Evolutionary conservation across 2,113 vertebrate genomes (phyloP).

Genomic region (Condylura cristata): DNA sequence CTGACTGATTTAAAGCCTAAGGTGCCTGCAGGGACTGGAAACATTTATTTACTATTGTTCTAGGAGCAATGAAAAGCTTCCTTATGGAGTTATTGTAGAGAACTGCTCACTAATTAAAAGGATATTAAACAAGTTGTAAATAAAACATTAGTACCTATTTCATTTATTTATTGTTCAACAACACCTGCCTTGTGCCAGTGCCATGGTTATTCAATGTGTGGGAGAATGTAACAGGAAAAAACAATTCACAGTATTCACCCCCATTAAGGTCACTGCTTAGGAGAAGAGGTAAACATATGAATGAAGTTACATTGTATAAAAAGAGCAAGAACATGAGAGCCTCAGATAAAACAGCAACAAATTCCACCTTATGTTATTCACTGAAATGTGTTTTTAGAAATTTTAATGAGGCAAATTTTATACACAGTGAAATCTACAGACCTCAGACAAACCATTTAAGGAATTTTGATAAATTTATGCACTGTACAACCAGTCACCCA

Average conservation of each 20-base stretch:
- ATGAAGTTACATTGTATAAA: not conserved
- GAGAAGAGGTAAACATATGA: not conserved
- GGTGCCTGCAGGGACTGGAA: not conserved
- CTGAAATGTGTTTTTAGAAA: not conserved
- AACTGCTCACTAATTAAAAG: constrained; percentile 42
- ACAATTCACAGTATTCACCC: not conserved
- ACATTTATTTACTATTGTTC: constrained; percentile 24
- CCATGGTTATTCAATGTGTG: not conserved
- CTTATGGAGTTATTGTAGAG: not conserved
- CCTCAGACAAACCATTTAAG: not conserved
- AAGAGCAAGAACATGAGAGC: not conserved
- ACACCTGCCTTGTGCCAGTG: not conserved
- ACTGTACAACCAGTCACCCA: not conserved
- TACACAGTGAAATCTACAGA: not conserved
- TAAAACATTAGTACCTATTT: constrained; percentile 26
- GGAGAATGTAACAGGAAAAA: not conserved
- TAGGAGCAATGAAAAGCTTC: not conserved
- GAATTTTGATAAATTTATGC: not conserved
- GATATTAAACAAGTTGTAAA: constrained; percentile 32
- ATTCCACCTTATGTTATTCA: not conserved
- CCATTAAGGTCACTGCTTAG: not conserved
- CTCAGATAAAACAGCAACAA: not conserved
- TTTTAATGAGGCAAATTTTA: constrained; percentile 6
- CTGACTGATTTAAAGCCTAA: not conserved
- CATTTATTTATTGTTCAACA: constrained; percentile 16